Base-by-base conservation (phyloP, 2,888 invertebrate genomes). In the Ochlodes sylvanus region DNA sequence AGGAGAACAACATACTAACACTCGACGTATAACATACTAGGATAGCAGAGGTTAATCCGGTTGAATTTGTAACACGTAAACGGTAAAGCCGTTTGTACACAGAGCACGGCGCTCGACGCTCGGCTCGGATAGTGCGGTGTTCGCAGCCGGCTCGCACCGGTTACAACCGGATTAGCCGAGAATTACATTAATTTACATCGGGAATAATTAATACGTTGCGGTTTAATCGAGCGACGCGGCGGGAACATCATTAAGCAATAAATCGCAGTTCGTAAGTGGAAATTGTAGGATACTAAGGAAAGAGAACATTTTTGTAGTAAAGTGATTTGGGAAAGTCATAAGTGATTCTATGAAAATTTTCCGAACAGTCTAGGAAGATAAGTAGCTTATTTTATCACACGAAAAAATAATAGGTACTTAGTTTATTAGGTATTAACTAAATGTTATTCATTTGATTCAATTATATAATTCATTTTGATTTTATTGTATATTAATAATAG, bases 161-260 rank as follows among this genome's bases (percentile, higher is more conserved):
- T 32, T 54, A 32, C 54, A 5, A 7, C 32, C 54, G 32, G 54
- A 32, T 32, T 27, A 54, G 54, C 14, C 52, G 52, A 32, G 54
- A 54, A 32, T 32, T 54, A 32, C 54, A 54, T 27, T 54, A 32
- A 32, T 27, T 54, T 32, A 54, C 54, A 32, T 32, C 50, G 19
- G 50, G 50, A 50, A 50, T 19, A 50, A 50, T 50, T 50, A 50
- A 19, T 50, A 50, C 50, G 50, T 19, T 50, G 50, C 19, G 50
- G 50, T 50, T 50, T 50, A 50, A 50, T 50, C 50, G 50, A 50
- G 19, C 50, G 44, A n/a, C n/a, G 50, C 50, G 12, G 50, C 12
- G 50, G 50, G 50, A 21, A 50, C 50, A 21, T 50, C 19, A 12
- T 19, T 47, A 17, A 47, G 9, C 44, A 17, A 47, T 50, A 50